Conservation (phyloP, 1,140 invertebrate genomes). For the Penaeus japonicus region DNA sequence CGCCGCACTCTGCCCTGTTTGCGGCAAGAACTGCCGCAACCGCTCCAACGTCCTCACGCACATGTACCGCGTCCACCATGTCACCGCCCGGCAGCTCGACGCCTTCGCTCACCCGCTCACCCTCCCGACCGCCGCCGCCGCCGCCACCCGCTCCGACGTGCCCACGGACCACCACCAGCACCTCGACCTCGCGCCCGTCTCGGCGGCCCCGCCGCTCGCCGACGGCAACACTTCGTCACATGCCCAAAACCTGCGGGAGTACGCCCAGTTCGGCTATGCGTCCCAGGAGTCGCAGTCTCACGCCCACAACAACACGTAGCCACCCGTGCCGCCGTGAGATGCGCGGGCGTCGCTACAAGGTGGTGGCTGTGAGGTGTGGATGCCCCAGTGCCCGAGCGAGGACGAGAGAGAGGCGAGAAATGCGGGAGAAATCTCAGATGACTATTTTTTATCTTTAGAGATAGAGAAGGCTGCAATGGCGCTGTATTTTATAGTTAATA, state of each 20-base stretch:
- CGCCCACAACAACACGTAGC: background rate
- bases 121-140: background rate
- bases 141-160: background rate
- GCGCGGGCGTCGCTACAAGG: background rate
- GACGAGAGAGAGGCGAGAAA: too few species aligned
- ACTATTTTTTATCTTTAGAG: too few species aligned
- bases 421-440: too few species aligned
- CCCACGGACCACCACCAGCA: background rate
- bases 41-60: constrained; percentile 56
- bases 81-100: constrained; percentile 53
- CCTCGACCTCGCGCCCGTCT: background rate
- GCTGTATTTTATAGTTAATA: too few species aligned
- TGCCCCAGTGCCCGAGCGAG: too few species aligned
- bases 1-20: constrained; percentile 55
- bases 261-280: background rate
- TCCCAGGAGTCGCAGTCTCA: background rate
- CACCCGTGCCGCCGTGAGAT: background rate
- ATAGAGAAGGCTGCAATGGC: too few species aligned
- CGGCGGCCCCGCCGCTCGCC: background rate
- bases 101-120: constrained; percentile 34
- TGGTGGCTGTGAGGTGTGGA: too few species aligned
- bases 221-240: background rate
- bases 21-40: constrained; percentile 56
- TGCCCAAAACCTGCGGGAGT: background rate
- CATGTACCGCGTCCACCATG: constrained; percentile 56